Evolutionary conservation across 2,888 invertebrate species (phyloP), one percentile per base, ranked within the genome.

Genomic region (Catocala sponsa): DNA sequence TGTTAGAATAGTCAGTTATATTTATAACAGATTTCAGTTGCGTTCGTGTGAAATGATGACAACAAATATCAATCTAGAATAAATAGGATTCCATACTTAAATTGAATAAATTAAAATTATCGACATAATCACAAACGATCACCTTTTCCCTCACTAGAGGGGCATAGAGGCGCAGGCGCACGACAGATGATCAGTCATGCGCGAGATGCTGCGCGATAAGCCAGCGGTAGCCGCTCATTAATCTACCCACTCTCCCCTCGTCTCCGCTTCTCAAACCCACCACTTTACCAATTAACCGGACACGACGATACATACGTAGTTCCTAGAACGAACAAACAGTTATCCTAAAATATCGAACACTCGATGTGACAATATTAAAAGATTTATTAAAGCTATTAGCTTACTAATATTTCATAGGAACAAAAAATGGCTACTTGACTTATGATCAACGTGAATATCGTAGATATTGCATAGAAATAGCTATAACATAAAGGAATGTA

Each of bases 111-210:
- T 63, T 9, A 12, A 59, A 59, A 63, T 59, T 35, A 63, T 63
- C 63, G 63, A 63, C 46, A 59, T n/a, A 5, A 1, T 43, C 12
- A 43, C 6, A 35, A 44, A n/a, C 43, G 12, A 38, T 38, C 9
- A 47, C 9, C 64, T 59, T 43, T 60, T 64, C 64, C 90, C 78
- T 80, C 90, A 82, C 91, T 91, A 86, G 63, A 68, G 42, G 33
- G 33, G 63, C 76, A 79, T 83, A 86, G 89, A 89, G 88, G 90
- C 92, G 92, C 92, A 89, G 85, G 91, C 89, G 90, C 92, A 93
- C 91, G 94, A 94, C 94, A 93, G 94, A 94, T 94, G 93, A 94
- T 94, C 94, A 93, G 90, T 94, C 94, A 94, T 93, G 92, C 91
- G 92, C 94, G 88, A 89, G 94, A 94, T 94, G 91, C 89, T 86